phyloP scores from a whole-genome alignment of 2,797 vertebrate genomes.

The Channa striata region DNA sequence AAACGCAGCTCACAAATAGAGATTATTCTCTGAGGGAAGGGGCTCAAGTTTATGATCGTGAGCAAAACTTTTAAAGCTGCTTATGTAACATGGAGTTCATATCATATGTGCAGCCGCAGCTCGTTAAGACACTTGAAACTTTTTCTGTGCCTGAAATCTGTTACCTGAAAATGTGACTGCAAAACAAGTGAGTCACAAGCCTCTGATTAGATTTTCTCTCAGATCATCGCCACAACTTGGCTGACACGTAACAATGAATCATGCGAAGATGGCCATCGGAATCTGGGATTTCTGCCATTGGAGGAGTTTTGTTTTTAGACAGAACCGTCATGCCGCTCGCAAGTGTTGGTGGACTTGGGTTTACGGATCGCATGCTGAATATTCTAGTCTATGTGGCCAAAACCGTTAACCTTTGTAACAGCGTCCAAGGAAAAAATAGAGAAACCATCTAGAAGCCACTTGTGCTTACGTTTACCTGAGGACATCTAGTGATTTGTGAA shows the following conservation, averaged over 20 bases:
- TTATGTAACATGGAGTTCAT: slow-evolving; percentile 19
- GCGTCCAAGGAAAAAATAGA: too few relatives aligned
- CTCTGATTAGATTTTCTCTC: slow-evolving; percentile 8
- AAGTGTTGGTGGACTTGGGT: too few relatives aligned
- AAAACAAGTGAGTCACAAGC: background rate
- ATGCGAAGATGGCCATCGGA: background rate
- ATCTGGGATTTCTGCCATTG: background rate
- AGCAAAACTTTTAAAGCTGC: slow-evolving; percentile 11
- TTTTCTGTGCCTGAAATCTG: background rate
- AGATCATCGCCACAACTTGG: background rate
- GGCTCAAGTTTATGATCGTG: background rate
- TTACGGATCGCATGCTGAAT: background rate
- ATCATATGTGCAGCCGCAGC: background rate
- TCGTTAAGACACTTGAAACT: background rate
- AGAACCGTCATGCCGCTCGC: background rate
- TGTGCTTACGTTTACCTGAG: too few relatives aligned
- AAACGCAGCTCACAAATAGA: slow-evolving; percentile 31
- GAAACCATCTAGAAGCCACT: too few relatives aligned
- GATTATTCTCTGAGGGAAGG: slow-evolving; percentile 31
- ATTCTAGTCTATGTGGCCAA: too few relatives aligned
- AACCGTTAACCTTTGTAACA: too few relatives aligned
- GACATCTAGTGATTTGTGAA: too few relatives aligned
- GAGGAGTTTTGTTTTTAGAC: background rate
- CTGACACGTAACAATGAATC: background rate
- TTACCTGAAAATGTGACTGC: background rate